phyloP scores from a whole-genome alignment of 2,113 vertebrate species.

The Rattus norvegicus region DNA sequence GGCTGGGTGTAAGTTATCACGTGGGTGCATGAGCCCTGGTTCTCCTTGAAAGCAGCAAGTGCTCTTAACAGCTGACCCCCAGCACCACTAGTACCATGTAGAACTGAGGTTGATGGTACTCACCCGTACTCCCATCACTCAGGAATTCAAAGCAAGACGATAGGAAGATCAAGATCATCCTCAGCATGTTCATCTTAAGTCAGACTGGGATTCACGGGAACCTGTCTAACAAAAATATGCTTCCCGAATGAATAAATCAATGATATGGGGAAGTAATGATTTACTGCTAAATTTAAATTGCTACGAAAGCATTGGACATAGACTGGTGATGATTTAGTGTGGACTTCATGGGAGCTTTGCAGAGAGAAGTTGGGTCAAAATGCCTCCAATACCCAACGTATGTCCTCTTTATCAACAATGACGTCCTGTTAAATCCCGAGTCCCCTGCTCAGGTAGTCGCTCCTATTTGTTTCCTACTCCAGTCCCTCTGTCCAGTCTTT shows the following conservation, averaged over 20 bases:
- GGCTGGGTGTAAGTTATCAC: no score
- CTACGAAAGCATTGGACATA: background rate
- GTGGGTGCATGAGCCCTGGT: background rate
- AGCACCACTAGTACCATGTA: background rate
- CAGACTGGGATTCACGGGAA: background rate
- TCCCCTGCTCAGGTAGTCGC: background rate
- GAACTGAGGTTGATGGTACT: background rate
- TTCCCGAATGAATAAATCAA: background rate
- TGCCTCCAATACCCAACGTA: background rate
- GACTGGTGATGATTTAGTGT: background rate
- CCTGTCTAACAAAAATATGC: background rate
- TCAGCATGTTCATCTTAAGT: background rate
- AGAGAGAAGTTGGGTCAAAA: background rate
- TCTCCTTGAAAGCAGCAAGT: background rate
- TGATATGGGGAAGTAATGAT: background rate
- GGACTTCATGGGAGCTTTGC: background rate
- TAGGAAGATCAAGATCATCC: background rate
- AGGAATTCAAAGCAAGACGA: no score
- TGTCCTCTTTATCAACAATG: background rate
- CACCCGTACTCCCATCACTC: background rate
- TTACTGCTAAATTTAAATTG: background rate
- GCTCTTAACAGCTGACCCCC: background rate
- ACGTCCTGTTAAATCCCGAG: background rate
- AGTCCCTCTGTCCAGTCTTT: background rate
- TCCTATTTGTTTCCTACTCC: background rate